Evolutionary conservation across 2,113 vertebrate genomes (phyloP).

Genomic region (Coptodon bakossiorum): DNA sequence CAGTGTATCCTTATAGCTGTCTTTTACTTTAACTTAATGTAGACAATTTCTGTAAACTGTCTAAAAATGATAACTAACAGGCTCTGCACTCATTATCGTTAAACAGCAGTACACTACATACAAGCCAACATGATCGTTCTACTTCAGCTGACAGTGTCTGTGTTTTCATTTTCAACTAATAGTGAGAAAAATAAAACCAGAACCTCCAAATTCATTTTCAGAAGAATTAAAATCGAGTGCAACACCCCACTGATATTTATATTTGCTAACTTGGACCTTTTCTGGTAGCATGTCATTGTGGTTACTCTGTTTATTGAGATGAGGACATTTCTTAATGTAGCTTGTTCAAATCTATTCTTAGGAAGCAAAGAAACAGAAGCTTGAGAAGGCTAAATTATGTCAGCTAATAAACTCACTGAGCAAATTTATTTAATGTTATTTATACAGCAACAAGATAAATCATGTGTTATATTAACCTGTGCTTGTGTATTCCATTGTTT

Average conservation of each 20-base stretch:
- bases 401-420: not conserved
- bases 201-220: not conserved
- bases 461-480: not conserved
- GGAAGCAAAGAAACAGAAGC: not conserved
- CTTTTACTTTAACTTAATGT: not conserved
- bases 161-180: not conserved
- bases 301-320: not conserved
- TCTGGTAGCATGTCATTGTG: accelerated
- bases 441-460: not conserved
- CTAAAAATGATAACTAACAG: not conserved
- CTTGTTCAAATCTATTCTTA: not conserved
- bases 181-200: not conserved
- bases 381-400: not conserved
- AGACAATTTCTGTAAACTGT: not conserved
- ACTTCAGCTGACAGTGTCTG: not conserved
- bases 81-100: not conserved
- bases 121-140: not conserved
- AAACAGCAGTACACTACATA: not conserved
- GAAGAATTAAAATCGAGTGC: not conserved
- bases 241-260: not conserved
- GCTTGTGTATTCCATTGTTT: not conserved
- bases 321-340: not conserved
- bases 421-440: not conserved
- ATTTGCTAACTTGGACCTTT: not conserved
- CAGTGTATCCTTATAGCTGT: not conserved